Percentiles rank a stretch among this genome's conserved stretches.
These are phyloP conservation scores for Leptura quadrifasciata DNA, from an alignment of 2,888 invertebrate genomes.

Conservation along the genomic window DNA sequence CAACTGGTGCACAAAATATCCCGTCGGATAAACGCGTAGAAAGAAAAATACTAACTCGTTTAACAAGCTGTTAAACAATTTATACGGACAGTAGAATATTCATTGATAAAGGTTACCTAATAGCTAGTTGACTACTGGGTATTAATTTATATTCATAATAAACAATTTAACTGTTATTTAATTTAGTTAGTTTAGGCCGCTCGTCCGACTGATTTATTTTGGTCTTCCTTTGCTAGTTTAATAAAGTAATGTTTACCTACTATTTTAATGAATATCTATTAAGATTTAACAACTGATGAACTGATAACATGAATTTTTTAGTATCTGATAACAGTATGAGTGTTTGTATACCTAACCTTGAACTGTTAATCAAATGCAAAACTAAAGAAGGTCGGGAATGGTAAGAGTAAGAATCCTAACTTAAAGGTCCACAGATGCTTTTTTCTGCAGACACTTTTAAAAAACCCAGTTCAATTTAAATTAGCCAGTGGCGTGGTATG, in stretches of 20 bases:
- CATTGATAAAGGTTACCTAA: conserved; percentile 6
- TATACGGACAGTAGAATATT: conserved; percentile 9
- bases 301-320: neutral
- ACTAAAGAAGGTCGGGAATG: no score
- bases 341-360: no score
- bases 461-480: no score
- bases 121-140: neutral
- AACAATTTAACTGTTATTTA: neutral
- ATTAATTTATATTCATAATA: conserved; percentile 22
- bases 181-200: conserved; percentile 8
- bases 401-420: no score
- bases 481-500: no score
- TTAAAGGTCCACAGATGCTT: no score
- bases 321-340: no score
- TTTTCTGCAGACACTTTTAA: no score
- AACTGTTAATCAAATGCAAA: no score
- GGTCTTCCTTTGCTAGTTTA: neutral
- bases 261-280: neutral
- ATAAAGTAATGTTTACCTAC: neutral
- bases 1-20: conserved; percentile 1
- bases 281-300: neutral
- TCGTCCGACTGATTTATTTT: neutral
- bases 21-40: neutral
- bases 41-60: conserved; percentile 20
- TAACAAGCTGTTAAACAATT: conserved; percentile 19